A percentile compares a stretch with the other conserved stretches of the same genome.
These are phyloP conservation scores for Eilema caniola DNA, from an alignment of 2,888 invertebrate species.

Conservation along the genomic window DNA sequence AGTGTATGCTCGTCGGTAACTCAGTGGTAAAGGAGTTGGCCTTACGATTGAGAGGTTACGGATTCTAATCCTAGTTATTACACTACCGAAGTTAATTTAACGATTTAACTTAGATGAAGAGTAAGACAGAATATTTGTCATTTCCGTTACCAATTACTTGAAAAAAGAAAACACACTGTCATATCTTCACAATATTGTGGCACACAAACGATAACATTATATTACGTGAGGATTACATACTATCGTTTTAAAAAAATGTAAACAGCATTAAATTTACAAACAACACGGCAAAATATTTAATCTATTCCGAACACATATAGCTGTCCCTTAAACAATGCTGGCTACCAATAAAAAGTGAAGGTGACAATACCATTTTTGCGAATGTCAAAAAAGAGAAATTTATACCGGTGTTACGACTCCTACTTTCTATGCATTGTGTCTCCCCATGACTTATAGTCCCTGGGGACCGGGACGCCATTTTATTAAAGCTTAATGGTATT, in stretches of 20 bases:
- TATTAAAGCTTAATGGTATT: constrained; percentile 50
- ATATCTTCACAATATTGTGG: too few relatives aligned
- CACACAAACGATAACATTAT: too few relatives aligned
- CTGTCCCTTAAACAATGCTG: constrained; percentile 25
- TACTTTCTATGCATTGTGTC: constrained; percentile 49
- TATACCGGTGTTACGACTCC: constrained; percentile 34
- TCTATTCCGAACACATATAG: constrained; percentile 16
- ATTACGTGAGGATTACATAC: neutral
- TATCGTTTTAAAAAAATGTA: neutral
- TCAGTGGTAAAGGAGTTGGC: too few relatives aligned
- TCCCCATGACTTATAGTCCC: constrained; percentile 48
- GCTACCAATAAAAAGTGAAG: constrained; percentile 37
- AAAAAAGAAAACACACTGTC: too few relatives aligned
- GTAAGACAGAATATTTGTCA: too few relatives aligned
- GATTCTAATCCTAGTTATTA: too few relatives aligned
- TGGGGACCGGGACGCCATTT: constrained; percentile 39
- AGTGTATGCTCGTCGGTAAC: too few relatives aligned
- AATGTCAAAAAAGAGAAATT: constrained; percentile 47
- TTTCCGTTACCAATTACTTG: too few relatives aligned
- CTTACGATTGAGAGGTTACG: too few relatives aligned
- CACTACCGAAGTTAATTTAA: too few relatives aligned
- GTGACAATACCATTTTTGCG: constrained; percentile 43
- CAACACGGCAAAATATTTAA: neutral
- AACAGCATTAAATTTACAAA: neutral
- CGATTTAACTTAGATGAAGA: too few relatives aligned